Evolutionary conservation across 2,888 invertebrate genomes (phyloP), one percentile per base, ranked within the genome.

Genomic region (Drosophila nigricruria): DNA sequence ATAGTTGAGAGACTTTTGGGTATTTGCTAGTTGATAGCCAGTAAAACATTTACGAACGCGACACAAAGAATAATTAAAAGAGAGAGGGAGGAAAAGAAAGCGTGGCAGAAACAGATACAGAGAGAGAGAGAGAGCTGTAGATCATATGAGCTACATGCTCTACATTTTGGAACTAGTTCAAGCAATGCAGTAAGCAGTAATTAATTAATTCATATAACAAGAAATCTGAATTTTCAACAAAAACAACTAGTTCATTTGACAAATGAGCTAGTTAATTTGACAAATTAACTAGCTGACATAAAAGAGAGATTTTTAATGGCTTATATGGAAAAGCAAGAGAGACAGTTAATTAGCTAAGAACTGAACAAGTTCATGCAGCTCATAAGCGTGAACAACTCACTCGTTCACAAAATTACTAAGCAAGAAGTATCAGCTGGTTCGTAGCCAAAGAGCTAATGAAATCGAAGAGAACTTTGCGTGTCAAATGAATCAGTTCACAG

Each of bases 11-110:
- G 57, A 56, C 14, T 45, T 58, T 65, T 38, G 10, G 20, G 3
- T 30, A 45, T 45, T 47, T 34, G 14, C 49, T 43, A 12, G 45
- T 40, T 36, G 18, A 25, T 16, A 18, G 36, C 27, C 42, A 20
- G 12, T 54, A 43, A 60, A 73, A 68, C 59, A 43, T 49, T 74
- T 53, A 53, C 56, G 43, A 54, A 73, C 20, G 50, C 38, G 30
- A 32, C n/a, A n/a, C 18, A 38, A 27, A 34, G 1, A 14, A 12
- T 6, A 49, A 42, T 2, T 16, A 8, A 43, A 23, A 27, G n/a
- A 25, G n/a, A 40, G n/a, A 49, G n/a, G 34, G n/a, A 49, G n/a
- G 34, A 23, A 38, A 10, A 25, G 45, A 47, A 47, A 47, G 25
- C n/a, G 25, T 27, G 45, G 10, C 18, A 16, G 16, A 12, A 5